Base-by-base conservation (phyloP, 2,797 vertebrate genomes). In the Fratercula arctica region DNA sequence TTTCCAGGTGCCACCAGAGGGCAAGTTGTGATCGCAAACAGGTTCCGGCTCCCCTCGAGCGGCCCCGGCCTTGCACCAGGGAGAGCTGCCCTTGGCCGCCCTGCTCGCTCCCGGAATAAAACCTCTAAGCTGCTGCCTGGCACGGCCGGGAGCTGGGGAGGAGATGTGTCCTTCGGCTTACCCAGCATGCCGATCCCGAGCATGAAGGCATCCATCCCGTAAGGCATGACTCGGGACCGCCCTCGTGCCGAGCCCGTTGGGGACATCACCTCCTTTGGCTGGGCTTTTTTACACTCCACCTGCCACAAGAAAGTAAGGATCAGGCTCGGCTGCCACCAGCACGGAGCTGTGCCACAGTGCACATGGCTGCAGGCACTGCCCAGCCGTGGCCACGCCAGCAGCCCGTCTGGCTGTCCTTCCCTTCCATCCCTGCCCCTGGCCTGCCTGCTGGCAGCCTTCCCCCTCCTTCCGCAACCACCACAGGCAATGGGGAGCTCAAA, bases 151-250 rank as follows among this genome's bases (percentile, higher is more conserved):
- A 51, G 79, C 73, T 37, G 85, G 88, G 88, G 80, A 84, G 19
- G 37, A 82, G 91, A 63, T 68, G 35, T 82, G 63, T 41, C 73
- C 73, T 74, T 33, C 76, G 68, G 84, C 98, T 98, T 98, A 99
- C 99, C 99, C 97, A 99, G 98, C 99, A 99, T 99, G 98, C 99
- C 99, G n/a, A 99, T 99, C 88, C 99, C 99, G 87, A 99, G 98
- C 99, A 99, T 99, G 98, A 99, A 99, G 97, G 99, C 99, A 41
- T 99, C 99, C 99, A 99, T 99, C 94, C 99, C 99, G 17, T 99
- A 99, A 94, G 99, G 99, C 99, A 99, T 99, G 95, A 99, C 99
- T 89, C 99, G 98, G 97, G 99, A 99, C 96, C 99, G 98, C 70
- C 99, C 99, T 96, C 99, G 98, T 68, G 99, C 99, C 0, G 99